These are phyloP conservation scores for Sycophila texana DNA, from an alignment of 2,888 invertebrate species.

Conservation along the genomic window DNA sequence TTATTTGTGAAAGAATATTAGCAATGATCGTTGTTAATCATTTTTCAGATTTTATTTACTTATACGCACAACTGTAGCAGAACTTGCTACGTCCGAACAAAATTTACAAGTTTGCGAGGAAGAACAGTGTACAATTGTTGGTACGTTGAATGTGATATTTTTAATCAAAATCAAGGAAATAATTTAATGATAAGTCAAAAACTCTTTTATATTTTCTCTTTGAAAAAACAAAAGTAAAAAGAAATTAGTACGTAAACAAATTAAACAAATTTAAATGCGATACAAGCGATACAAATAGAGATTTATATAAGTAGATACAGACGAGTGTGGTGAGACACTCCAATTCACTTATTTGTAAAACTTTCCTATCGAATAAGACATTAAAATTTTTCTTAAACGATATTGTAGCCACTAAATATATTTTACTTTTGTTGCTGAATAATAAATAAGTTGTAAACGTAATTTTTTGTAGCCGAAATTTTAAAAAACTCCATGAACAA, in stretches of 20 bases:
- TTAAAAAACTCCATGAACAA: slow-evolving; percentile 21
- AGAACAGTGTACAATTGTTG: slow-evolving; percentile 11
- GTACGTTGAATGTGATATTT: background rate
- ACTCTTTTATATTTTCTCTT: no score
- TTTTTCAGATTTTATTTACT: slow-evolving; percentile 13
- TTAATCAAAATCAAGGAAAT: background rate
- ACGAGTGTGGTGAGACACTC: no score
- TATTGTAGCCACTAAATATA: no score
- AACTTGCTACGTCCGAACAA: background rate
- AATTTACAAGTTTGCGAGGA: slow-evolving; percentile 17
- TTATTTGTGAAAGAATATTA: background rate
- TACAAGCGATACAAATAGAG: background rate
- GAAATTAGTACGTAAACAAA: no score
- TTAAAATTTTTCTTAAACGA: no score
- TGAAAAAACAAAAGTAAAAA: no score
- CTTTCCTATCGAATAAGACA: no score
- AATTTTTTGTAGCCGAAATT: background rate
- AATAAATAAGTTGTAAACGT: no score
- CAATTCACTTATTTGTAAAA: no score
- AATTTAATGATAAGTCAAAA: background rate
- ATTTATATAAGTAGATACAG: no score
- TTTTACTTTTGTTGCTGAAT: no score
- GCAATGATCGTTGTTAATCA: background rate
- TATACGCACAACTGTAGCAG: background rate
- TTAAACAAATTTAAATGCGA: no score